Conservation (phyloP, 2,113 vertebrate species). For the Aptenodytes patagonicus region DNA sequence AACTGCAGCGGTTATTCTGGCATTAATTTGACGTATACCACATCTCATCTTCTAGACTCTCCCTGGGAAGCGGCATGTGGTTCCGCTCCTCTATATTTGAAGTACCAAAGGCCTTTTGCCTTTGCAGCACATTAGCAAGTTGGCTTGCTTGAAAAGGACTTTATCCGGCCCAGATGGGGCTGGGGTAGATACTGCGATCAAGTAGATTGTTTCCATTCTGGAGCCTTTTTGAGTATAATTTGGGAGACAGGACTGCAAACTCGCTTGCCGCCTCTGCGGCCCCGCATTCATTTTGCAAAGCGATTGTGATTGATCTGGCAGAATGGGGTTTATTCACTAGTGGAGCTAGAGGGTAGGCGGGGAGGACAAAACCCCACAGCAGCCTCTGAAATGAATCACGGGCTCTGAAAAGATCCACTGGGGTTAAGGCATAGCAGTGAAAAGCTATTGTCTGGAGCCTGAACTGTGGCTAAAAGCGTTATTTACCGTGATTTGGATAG, state of each 20-base stretch:
- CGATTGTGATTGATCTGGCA: conserved; percentile 32
- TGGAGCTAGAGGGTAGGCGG: conserved; percentile 23
- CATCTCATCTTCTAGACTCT: conserved; percentile 28
- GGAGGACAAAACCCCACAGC: conserved; percentile 40
- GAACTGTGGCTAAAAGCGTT: conserved; percentile 41
- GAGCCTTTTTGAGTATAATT: background rate
- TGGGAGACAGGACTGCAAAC: background rate
- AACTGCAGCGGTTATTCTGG: conserved; percentile 13
- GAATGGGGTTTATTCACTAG: conserved; percentile 43
- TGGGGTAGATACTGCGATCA: background rate
- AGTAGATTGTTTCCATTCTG: background rate
- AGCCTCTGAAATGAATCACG: conserved; percentile 48
- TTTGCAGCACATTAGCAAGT: background rate
- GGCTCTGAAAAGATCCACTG: conserved; percentile 56
- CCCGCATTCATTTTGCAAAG: background rate
- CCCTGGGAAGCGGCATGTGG: conserved; percentile 41
- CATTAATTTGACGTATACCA: background rate
- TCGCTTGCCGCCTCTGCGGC: background rate
- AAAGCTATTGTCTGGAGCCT: conserved; percentile 61
- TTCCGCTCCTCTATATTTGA: background rate
- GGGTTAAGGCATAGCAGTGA: conserved; percentile 31
- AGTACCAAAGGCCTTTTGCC: conserved; percentile 12
- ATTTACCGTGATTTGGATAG: conserved; percentile 36
- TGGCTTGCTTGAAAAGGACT: conserved; percentile 20
- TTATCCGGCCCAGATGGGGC: background rate